phyloP scores from a whole-genome alignment of 2,113 vertebrate genomes.

The Talpa occidentalis region DNA sequence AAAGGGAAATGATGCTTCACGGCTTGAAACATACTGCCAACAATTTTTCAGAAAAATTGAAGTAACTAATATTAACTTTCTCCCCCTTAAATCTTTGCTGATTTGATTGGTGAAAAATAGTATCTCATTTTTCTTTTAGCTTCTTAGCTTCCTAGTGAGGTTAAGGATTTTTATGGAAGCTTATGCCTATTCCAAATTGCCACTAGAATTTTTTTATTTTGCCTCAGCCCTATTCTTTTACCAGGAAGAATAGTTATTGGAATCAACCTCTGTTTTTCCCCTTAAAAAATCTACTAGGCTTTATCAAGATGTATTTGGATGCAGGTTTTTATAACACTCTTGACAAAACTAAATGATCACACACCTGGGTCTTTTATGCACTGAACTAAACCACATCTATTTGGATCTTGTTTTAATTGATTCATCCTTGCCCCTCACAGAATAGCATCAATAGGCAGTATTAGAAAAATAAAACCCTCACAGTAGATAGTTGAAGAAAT shows the following conservation, averaged over 20 bases:
- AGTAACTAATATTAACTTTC: background rate
- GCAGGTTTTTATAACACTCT: constrained; percentile 30
- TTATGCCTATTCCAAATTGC: background rate
- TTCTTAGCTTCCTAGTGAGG: background rate
- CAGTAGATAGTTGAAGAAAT: constrained; percentile 58
- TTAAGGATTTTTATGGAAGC: constrained; percentile 17
- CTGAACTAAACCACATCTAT: constrained; percentile 37
- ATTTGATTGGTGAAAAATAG: constrained; percentile 9
- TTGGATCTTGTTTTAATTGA: constrained; percentile 70
- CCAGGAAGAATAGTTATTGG: background rate
- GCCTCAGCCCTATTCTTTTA: background rate
- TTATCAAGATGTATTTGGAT: constrained; percentile 62
- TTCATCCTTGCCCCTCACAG: constrained; percentile 50
- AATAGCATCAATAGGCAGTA: constrained; percentile 54
- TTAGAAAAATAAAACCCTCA: constrained; percentile 41
- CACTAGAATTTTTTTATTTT: constrained; percentile 10
- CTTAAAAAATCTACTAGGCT: constrained; percentile 26
- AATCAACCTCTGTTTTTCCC: constrained; percentile 44
- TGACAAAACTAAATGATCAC: constrained; percentile 65
- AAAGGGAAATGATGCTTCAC: background rate
- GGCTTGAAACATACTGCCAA: constrained; percentile 20
- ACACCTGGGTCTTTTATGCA: constrained; percentile 50
- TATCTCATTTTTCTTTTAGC: constrained; percentile 42
- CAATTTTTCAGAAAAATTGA: constrained; percentile 1
- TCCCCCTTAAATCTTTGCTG: background rate